Conservation (phyloP, 2,113 vertebrate species). For the Limnothrissa miodon region DNA sequence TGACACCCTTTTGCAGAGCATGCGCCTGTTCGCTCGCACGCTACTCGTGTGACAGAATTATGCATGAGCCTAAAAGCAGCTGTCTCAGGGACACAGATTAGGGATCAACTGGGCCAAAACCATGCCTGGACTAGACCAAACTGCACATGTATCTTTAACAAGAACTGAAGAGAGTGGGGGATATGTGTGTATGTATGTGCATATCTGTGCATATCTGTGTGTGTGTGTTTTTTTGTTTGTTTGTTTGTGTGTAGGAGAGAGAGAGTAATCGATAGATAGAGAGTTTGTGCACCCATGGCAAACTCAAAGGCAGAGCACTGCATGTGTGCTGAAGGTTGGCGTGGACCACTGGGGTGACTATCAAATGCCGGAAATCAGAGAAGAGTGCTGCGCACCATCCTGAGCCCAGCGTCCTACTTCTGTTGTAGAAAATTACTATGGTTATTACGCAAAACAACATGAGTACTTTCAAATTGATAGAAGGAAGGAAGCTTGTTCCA, state of each 20-base stretch:
- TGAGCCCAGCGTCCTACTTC: not conserved
- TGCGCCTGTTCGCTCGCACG: constrained; percentile 11
- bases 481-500: not conserved
- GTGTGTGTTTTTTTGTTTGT: too few species aligned
- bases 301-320: not conserved
- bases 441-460: constrained; percentile 18
- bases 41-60: constrained; percentile 42
- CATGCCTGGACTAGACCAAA: not conserved
- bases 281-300: constrained; percentile 16
- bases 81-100: not conserved
- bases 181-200: too few species aligned
- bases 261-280: not conserved
- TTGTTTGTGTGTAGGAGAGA: not conserved
- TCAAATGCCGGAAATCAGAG: constrained; percentile 18
- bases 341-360: not conserved
- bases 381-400: not conserved
- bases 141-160: not conserved
- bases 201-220: too few species aligned
- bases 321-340: not conserved
- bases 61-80: constrained; percentile 36
- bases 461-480: constrained; percentile 8
- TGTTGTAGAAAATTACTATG: not conserved
- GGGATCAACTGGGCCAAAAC: not conserved
- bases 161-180: too few species aligned
- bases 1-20: constrained; percentile 35